Base-by-base conservation (phyloP, 2,113 vertebrate genomes). In the Tiliqua scincoides region DNA sequence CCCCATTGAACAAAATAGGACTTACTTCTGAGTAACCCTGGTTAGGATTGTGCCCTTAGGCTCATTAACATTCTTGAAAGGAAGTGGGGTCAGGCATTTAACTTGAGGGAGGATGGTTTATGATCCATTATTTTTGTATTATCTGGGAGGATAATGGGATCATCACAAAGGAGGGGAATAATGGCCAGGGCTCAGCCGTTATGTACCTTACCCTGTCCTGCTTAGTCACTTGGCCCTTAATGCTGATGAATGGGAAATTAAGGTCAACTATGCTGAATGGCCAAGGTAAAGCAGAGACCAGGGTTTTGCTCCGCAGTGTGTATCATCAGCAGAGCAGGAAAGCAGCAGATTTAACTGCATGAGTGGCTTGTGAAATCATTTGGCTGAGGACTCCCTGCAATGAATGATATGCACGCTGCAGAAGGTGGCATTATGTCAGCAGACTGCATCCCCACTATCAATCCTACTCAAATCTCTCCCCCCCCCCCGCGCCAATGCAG, bases 171-270 rank as follows among this genome's bases (percentile, higher is more conserved):
- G 17, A 1, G 4, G 63, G 40, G 65, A 6, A 4, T 2, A 35
- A 62, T 8, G 30, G 23, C 48, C n/a, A 14, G 25, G n/a, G 20
- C 32, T 37, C 84, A 78, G 74, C 52, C 59, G 83, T 77, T 77
- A 9, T 27, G 11, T 40, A 17, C 62, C 48, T 18, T 14, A 67
- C 43, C 9, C n/a, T 76, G 7, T 57, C 62, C 48, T 68, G 48
- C n/a, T 77, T 57, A 30, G 52, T 65, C 32, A 15, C 63, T 40
- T 77, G 74, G 52, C 74, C 65, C 17, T 35, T 85, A 8, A 35
- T 52, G n/a, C n/a, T n/a, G 54, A 85, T 68, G 32, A 59, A 85
- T 35, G 48, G 62, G 32, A 77, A 67, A 85, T 77, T 61, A 76
- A 65, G 62, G 43, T 52, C 23, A 63, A 23, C 20, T n/a, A n/a